A percentile compares a stretch with the other conserved stretches of the same genome.
Conservation (phyloP, 1,140 invertebrate species). For the Procambarus clarkii region DNA sequence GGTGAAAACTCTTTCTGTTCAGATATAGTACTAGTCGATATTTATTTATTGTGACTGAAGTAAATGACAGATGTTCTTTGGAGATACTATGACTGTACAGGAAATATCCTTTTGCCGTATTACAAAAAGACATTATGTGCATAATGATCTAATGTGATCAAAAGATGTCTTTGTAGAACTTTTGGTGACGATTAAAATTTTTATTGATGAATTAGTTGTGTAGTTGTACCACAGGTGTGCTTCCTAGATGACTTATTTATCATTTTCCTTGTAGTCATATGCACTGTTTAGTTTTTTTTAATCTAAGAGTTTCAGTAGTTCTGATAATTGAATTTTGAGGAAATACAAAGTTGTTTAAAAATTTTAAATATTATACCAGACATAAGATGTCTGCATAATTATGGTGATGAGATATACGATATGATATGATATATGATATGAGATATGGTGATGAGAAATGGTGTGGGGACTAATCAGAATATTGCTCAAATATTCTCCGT, state of each 20-base stretch:
- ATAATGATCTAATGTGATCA: conserved; percentile 65
- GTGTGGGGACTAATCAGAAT: conserved; percentile 67
- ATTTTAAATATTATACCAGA: conserved; percentile 54
- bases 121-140: conserved; percentile 60
- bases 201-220: conserved; percentile 65
- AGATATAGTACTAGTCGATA: conserved; percentile 68
- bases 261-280: conserved; percentile 64
- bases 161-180: conserved; percentile 68
- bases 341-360: conserved; percentile 58
- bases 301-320: conserved; percentile 58
- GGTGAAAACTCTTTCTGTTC: conserved; percentile 67
- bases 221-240: conserved; percentile 67
- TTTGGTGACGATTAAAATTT: conserved; percentile 56
- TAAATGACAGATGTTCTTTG: conserved; percentile 65
- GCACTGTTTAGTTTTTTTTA: conserved; percentile 64
- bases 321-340: conserved; percentile 57
- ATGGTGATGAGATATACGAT: conserved; percentile 64
- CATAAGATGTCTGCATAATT: conserved; percentile 54
- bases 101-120: conserved; percentile 66
- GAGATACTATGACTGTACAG: conserved; percentile 64
- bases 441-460: conserved; percentile 60
- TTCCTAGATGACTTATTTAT: conserved; percentile 68
- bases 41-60: conserved; percentile 65
- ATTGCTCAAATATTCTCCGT: conserved; percentile 66
- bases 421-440: conserved; percentile 52